Evolutionary conservation across 2,888 invertebrate species (phyloP).

Genomic region (Laothoe populi): DNA sequence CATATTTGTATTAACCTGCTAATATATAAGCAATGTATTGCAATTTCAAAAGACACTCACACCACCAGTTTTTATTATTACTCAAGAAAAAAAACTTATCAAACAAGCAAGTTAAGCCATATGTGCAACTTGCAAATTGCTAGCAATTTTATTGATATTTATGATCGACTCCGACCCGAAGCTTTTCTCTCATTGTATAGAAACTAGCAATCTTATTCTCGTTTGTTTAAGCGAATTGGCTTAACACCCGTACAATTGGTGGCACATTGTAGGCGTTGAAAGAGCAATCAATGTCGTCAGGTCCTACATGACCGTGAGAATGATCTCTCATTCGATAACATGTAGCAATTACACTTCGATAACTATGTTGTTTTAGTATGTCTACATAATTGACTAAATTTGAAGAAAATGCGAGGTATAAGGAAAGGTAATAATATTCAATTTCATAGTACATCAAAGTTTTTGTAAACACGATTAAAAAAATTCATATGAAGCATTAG

Average conservation of each 20-base stretch:
- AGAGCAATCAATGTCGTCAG: not conserved
- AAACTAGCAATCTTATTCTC: constrained; percentile 11
- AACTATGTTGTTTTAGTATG: not conserved
- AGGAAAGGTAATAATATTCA: no score
- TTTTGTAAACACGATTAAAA: no score
- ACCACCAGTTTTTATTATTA: no score
- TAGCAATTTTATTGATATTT: constrained; percentile 41
- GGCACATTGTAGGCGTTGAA: constrained; percentile 9
- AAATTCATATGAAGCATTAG: no score
- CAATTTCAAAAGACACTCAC: no score
- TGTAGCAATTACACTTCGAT: not conserved
- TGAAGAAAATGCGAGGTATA: no score
- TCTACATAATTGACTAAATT: no score
- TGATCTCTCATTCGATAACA: not conserved
- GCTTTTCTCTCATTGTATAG: constrained; percentile 29
- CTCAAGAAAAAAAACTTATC: no score
- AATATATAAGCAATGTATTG: no score
- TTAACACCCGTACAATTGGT: constrained; percentile 11
- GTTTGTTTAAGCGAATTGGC: constrained; percentile 16
- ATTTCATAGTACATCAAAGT: no score
- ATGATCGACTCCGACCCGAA: constrained; percentile 36
- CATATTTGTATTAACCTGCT: no score
- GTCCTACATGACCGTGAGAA: constrained; percentile 16
- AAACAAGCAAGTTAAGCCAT: not conserved
- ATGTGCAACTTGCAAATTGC: constrained; percentile 2